Evolutionary conservation across 2,797 vertebrate genomes (phyloP).

Genomic region (Leucoraja ocellata): DNA sequence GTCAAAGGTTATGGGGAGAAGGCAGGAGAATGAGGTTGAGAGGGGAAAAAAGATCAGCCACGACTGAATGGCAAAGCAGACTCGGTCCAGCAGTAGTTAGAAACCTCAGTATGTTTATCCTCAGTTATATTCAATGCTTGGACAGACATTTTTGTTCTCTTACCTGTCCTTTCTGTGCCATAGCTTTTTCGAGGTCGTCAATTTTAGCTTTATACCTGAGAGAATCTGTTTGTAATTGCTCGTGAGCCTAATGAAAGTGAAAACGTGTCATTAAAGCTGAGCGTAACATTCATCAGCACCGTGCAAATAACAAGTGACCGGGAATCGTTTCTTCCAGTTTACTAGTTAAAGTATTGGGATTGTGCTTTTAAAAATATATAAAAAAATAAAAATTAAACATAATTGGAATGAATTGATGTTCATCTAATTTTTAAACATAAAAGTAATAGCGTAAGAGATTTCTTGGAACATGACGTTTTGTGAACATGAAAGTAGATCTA

Average conservation of each 20-base stretch:
- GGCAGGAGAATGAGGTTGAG: too few relatives aligned
- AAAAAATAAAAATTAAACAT: neutral
- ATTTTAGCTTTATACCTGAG: conserved; percentile 94
- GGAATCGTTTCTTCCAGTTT: neutral
- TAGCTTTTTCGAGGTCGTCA: conserved; percentile 87
- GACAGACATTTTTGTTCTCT: conserved; percentile 19
- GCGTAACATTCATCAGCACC: neutral
- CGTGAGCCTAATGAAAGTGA: conserved; percentile 73
- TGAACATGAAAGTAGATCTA: neutral
- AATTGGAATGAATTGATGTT: neutral
- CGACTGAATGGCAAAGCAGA: too few relatives aligned
- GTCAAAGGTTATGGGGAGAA: too few relatives aligned
- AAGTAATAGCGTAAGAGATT: neutral
- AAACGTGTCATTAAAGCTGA: conserved; percentile 38
- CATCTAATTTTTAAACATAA: neutral
- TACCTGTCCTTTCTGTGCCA: conserved; percentile 88
- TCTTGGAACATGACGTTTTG: neutral
- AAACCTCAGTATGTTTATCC: neutral
- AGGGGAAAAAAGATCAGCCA: too few relatives aligned
- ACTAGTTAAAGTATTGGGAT: too few relatives aligned
- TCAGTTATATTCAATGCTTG: neutral
- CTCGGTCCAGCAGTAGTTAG: neutral
- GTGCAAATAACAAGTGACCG: neutral
- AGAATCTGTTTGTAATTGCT: conserved; percentile 85
- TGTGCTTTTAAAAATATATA: neutral